Evolutionary conservation across 2,797 vertebrate genomes (phyloP).

Genomic region (Sebastolobus altivelis): DNA sequence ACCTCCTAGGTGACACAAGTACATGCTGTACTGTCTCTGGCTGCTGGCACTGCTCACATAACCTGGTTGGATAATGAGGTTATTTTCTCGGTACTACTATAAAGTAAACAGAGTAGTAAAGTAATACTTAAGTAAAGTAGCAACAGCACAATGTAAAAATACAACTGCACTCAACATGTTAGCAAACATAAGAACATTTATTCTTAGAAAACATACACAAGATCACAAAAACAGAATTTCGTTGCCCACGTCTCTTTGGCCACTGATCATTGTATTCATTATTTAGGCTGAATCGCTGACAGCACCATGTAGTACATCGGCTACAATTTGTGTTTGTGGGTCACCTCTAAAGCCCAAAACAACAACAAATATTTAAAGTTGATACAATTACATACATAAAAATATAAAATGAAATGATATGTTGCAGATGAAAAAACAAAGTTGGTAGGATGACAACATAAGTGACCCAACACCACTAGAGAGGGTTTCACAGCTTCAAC

Average conservation of each 20-base stretch:
- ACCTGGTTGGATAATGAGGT: no score
- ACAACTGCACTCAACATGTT: neutral
- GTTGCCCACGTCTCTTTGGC: neutral
- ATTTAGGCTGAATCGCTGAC: neutral
- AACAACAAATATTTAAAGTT: neutral
- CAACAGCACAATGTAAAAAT: neutral
- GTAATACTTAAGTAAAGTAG: no score
- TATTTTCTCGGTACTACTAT: no score
- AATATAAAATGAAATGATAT: no score
- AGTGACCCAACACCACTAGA: no score
- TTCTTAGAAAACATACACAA: neutral
- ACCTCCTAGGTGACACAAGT: neutral
- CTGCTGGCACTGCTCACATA: no score
- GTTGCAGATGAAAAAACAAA: no score
- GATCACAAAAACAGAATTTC: neutral
- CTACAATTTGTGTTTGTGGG: neutral
- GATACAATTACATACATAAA: no score
- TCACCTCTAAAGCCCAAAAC: neutral
- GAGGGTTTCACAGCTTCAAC: no score
- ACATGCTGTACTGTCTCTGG: no score
- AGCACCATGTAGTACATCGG: neutral
- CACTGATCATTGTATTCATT: neutral
- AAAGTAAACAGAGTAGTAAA: no score
- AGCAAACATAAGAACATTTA: neutral
- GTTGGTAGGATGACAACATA: no score